Conservation (phyloP, 2,888 invertebrate species). For the Drosophila nr. medialis region DNA sequence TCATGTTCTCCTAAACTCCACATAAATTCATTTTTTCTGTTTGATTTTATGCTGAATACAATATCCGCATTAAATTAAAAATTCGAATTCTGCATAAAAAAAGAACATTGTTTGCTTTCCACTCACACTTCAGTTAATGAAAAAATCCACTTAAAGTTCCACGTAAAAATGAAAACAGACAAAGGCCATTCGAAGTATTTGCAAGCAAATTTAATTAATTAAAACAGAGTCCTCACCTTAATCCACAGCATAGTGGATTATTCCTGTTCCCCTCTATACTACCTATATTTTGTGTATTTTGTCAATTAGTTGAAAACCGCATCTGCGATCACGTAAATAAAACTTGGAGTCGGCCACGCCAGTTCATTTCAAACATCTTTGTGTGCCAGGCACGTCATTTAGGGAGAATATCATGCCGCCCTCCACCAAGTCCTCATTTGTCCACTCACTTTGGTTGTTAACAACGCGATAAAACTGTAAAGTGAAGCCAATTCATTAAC, state of each 20-base stretch:
- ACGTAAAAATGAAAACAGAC: slow-evolving; percentile 24
- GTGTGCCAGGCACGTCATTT: slow-evolving; percentile 19
- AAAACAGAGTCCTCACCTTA: slow-evolving; percentile 21
- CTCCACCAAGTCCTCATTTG: background rate
- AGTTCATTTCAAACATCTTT: slow-evolving; percentile 34
- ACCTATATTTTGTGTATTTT: slow-evolving; percentile 20
- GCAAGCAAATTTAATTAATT: slow-evolving; percentile 62
- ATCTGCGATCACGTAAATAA: slow-evolving; percentile 33
- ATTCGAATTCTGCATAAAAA: background rate
- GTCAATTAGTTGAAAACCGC: slow-evolving; percentile 50
- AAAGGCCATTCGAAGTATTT: slow-evolving; percentile 30
- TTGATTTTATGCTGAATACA: background rate
- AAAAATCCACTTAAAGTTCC: slow-evolving; percentile 49
- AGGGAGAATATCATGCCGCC: background rate
- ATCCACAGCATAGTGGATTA: background rate
- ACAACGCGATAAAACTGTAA: slow-evolving; percentile 54
- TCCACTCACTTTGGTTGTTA: slow-evolving; percentile 9
- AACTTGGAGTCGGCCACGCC: slow-evolving; percentile 8
- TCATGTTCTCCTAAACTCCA: background rate
- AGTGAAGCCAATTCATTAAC: slow-evolving; percentile 58
- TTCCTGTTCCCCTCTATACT: background rate
- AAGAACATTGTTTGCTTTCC: slow-evolving; percentile 1
- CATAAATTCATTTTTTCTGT: background rate
- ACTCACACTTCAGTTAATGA: slow-evolving; percentile 38
- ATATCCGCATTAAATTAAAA: background rate